Evolutionary conservation across 2,797 vertebrate genomes (phyloP), one percentile per base, ranked within the genome.

Genomic region (Phrynocephalus guinanensis): DNA sequence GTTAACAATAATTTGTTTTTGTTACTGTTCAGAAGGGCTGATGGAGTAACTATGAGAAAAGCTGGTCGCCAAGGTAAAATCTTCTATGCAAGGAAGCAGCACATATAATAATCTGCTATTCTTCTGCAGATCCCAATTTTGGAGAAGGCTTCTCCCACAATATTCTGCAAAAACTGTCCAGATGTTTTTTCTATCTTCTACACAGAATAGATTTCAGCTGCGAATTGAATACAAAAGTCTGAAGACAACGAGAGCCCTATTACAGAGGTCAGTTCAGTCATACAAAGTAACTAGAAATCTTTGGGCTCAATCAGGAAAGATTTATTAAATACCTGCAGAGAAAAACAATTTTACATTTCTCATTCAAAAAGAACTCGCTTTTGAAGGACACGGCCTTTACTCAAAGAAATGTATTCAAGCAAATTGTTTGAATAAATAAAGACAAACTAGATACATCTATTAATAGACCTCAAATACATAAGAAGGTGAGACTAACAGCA

Each of bases 131-230:
- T 90, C 86, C 88, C 22, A 85, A 83, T 84, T 79, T 56, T 60
- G 91, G 33, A 92, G 84, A 18, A 82, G 77, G 0, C 13, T 20
- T 88, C 44, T 77, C 75, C 83, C 68, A 67, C 79, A 15, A 38
- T 77, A 88, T 85, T 90, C 11, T 80, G 87, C 78, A 89, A 91
- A 84, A 87, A 75, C 87, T 83, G 6, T 38, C 88, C 60, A 88
- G 48, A 78, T 56, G 66, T 73, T 20, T 18, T 50, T 67, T 86
- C 38, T 88, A 86, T 60, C 9, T 77, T 63, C 56, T 92, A 83
- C 63, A 72, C 1, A 1, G 88, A 82, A 91, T 15, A 3, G 28
- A 83, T 52, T 78, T 44, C 50, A 87, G 9, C n/a, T 44, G 33
- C 33, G 22, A 30, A 33, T 22, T 16, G 52, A 86, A 73, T 83